phyloP scores from a whole-genome alignment of 2,113 vertebrate genomes.

The Trogon surrucura region DNA sequence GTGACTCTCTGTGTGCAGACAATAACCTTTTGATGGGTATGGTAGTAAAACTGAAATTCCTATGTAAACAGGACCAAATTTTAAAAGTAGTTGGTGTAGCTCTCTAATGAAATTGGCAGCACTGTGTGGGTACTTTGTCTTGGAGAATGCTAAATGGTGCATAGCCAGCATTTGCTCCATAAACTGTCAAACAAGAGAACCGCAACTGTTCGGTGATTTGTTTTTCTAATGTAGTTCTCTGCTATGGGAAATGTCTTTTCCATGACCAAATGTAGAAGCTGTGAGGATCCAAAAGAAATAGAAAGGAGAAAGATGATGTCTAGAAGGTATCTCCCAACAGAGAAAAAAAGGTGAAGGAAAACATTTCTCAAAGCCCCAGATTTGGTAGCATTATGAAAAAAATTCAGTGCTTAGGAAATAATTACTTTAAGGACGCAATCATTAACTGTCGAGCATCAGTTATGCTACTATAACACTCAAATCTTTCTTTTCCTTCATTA shows the following conservation, averaged over 20 bases:
- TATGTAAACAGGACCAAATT: conserved; percentile 64
- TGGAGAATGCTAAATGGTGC: conserved; percentile 65
- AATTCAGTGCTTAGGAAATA: not conserved
- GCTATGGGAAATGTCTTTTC: conserved; percentile 60
- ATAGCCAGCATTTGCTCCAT: conserved; percentile 60
- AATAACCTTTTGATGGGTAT: conserved; percentile 70
- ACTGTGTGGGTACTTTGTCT: conserved; percentile 55
- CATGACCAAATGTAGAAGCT: conserved; percentile 57
- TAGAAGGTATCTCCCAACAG: not conserved
- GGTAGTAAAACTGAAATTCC: conserved; percentile 63
- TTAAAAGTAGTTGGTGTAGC: conserved; percentile 63
- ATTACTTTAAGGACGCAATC: not conserved
- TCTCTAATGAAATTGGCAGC: conserved; percentile 67
- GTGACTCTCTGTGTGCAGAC: conserved; percentile 60
- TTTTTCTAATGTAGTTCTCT: conserved; percentile 55
- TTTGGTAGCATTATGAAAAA: not conserved
- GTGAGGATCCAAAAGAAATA: conserved; percentile 60
- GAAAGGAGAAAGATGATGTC: not conserved
- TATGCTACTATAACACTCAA: not conserved
- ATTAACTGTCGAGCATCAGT: not conserved
- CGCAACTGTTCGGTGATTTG: conserved; percentile 44
- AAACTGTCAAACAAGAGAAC: conserved; percentile 67
- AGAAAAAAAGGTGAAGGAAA: not conserved
- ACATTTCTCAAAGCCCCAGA: not conserved
- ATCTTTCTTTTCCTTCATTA: not conserved